These are phyloP conservation scores for Acanthurus leucopareius DNA, from an alignment of 2,797 vertebrate genomes.

Conservation along the genomic window DNA sequence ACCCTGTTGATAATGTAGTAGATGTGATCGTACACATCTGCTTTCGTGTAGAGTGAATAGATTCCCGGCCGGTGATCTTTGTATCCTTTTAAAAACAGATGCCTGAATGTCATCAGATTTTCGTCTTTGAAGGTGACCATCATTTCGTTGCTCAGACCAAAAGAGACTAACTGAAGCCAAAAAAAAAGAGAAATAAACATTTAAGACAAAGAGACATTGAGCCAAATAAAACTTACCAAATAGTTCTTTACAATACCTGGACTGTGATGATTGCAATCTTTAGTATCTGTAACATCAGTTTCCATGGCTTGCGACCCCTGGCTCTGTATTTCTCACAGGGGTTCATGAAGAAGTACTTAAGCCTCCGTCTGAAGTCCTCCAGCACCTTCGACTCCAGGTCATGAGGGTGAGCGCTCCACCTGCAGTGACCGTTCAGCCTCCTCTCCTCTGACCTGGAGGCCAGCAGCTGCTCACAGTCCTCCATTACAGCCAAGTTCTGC, in stretches of 20 bases:
- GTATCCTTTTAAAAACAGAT: slow-evolving; percentile 96
- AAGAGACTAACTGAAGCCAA: slow-evolving; percentile 88
- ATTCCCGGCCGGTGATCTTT: slow-evolving; percentile 85
- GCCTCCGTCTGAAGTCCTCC: slow-evolving; percentile 91
- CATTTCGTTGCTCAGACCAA: slow-evolving; percentile 97
- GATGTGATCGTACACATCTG: slow-evolving; percentile 91
- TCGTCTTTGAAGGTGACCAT: slow-evolving; percentile 96
- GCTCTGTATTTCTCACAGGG: slow-evolving; percentile 96
- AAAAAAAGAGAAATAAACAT: background rate
- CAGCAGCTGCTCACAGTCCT: slow-evolving; percentile 65
- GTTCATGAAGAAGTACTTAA: slow-evolving; percentile 98
- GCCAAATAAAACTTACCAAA: background rate
- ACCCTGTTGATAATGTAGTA: slow-evolving; percentile 89
- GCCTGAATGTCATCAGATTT: slow-evolving; percentile 92
- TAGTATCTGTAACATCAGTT: slow-evolving; percentile 92
- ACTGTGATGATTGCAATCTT: slow-evolving; percentile 94
- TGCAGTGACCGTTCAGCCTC: slow-evolving; percentile 35
- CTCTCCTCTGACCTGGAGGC: slow-evolving; percentile 42
- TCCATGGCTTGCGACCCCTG: slow-evolving; percentile 95
- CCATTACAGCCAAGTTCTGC: slow-evolving; percentile 54
- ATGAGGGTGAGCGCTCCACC: slow-evolving; percentile 44
- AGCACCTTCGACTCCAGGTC: slow-evolving; percentile 70
- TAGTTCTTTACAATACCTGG: slow-evolving; percentile 85
- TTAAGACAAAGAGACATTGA: background rate
- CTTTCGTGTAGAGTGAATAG: slow-evolving; percentile 91